Conservation (phyloP, 2,888 invertebrate genomes). For the Galeruca laticollis region DNA sequence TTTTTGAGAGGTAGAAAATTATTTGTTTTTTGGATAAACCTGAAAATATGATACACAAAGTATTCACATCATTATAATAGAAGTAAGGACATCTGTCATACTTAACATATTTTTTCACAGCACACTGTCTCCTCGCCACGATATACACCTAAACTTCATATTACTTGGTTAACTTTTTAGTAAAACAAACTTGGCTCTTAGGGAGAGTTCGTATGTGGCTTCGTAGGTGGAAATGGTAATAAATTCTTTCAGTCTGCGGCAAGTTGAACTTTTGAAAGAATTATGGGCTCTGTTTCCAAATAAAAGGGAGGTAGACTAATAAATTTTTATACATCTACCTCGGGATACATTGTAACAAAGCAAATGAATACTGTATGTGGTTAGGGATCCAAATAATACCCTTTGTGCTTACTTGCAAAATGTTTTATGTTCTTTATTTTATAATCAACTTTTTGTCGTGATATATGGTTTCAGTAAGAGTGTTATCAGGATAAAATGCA, state of each 20-base stretch:
- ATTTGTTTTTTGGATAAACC: no score
- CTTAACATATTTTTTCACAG: neutral
- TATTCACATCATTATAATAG: no score
- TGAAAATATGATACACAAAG: no score
- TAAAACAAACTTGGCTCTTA: slow-evolving; percentile 13
- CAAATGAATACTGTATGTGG: slow-evolving; percentile 18
- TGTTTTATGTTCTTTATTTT: slow-evolving; percentile 6
- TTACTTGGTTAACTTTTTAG: slow-evolving; percentile 5
- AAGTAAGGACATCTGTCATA: no score
- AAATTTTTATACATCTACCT: slow-evolving; percentile 40
- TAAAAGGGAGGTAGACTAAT: slow-evolving; percentile 35
- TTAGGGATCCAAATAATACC: slow-evolving; percentile 10
- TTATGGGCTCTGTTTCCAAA: slow-evolving; percentile 46
- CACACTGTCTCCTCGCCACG: neutral
- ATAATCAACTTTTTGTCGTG: neutral
- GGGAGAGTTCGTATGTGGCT: slow-evolving; percentile 12
- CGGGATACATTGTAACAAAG: slow-evolving; percentile 23
- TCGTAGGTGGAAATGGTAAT: slow-evolving; percentile 41
- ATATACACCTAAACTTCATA: neutral
- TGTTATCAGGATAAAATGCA: neutral
- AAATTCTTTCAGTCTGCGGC: slow-evolving; percentile 50
- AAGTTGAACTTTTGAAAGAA: slow-evolving; percentile 49
- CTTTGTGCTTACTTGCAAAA: slow-evolving; percentile 10
- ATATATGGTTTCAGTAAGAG: neutral
- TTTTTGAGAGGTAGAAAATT: no score